Evolutionary conservation across 2,113 vertebrate species (phyloP).

Genomic region (Lagopus muta): DNA sequence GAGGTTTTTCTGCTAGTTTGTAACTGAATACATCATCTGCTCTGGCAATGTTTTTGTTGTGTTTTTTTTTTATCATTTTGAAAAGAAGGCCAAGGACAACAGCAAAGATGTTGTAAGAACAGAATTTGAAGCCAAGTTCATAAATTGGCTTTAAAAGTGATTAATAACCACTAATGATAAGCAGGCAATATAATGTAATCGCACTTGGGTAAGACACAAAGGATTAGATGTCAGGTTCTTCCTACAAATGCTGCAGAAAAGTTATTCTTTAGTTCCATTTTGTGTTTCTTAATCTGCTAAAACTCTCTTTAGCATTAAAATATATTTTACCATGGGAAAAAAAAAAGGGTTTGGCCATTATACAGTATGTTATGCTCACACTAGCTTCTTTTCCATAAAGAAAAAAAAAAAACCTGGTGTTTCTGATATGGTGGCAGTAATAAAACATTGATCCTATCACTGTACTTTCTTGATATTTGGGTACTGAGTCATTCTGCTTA

Average conservation of each 20-base stretch:
- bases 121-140: slow-evolving; percentile 14
- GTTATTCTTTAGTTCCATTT: background rate
- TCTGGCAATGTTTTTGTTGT: background rate
- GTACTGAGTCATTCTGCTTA: background rate
- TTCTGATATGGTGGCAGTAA: background rate
- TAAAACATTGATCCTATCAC: background rate
- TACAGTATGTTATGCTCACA: accelerated
- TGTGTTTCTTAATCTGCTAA: background rate
- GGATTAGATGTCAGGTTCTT: background rate
- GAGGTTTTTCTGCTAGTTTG: background rate
- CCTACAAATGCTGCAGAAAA: background rate
- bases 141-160: slow-evolving; percentile 49
- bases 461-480: background rate
- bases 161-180: slow-evolving; percentile 42
- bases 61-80: background rate
- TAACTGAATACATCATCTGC: background rate
- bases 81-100: background rate
- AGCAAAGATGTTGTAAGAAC: slow-evolving; percentile 4
- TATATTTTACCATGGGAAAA: background rate
- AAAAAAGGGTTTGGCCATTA: background rate
- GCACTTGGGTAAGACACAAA: background rate
- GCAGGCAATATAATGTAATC: slow-evolving; percentile 40
- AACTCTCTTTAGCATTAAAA: background rate
- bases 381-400: background rate
- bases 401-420: too few species aligned